Percentiles rank a stretch among this genome's conserved stretches.
These are phyloP conservation scores for Dermatemys mawii DNA, from an alignment of 2,113 vertebrate genomes.

Conservation along the genomic window DNA sequence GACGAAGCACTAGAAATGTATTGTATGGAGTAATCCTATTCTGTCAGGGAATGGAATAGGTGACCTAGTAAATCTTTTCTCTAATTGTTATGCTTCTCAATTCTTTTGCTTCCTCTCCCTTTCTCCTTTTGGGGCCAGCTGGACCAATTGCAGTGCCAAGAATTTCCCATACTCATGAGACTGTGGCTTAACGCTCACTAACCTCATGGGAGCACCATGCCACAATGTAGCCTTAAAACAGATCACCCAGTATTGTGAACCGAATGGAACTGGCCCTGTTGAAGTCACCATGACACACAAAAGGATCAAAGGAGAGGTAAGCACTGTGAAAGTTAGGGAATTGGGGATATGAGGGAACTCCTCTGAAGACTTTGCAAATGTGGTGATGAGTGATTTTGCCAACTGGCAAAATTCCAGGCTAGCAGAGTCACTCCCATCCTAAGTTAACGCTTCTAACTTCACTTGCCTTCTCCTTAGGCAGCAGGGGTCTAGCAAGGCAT, in stretches of 20 bases:
- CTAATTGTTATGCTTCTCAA: too few relatives aligned
- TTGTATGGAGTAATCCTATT: neutral
- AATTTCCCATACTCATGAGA: neutral
- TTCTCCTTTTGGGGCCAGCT: neutral
- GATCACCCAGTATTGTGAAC: neutral
- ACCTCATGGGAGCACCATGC: fast-evolving
- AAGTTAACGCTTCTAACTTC: neutral
- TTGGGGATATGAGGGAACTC: neutral
- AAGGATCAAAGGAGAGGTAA: too few relatives aligned
- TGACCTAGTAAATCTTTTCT: too few relatives aligned
- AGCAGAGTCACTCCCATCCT: neutral
- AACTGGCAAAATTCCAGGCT: neutral
- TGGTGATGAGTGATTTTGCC: neutral
- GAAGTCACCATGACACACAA: neutral
- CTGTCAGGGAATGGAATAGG: neutral
- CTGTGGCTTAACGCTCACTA: neutral
- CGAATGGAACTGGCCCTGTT: fast-evolving
- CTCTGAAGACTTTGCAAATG: too few relatives aligned
- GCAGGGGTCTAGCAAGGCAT: neutral
- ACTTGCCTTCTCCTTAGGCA: neutral
- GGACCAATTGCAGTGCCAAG: neutral
- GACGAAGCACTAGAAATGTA: too few relatives aligned
- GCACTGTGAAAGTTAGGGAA: neutral
- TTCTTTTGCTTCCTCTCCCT: neutral
- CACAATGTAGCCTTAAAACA: neutral